Evolutionary conservation across 2,113 vertebrate genomes (phyloP).

Genomic region (Stictonetta naevosa): DNA sequence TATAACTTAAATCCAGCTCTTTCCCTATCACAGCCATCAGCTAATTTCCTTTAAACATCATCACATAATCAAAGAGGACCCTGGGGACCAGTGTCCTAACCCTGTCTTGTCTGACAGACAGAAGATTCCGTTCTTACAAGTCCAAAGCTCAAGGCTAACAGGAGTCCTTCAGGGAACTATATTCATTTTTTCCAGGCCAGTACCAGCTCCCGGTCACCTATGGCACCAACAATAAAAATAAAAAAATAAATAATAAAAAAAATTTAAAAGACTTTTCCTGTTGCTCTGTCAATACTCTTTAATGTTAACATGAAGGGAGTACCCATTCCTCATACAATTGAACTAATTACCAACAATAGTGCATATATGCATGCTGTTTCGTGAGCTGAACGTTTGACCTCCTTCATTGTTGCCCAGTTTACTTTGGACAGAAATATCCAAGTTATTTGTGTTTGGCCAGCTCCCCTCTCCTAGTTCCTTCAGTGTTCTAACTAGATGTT

Average conservation of each 20-base stretch:
- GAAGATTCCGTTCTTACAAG: conserved; percentile 35
- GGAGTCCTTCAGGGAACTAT: conserved; percentile 44
- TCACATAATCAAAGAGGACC: conserved; percentile 43
- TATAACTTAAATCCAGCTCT: not conserved
- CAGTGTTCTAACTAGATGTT: conserved; percentile 67
- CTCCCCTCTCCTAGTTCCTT: conserved; percentile 19
- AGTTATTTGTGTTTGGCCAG: conserved; percentile 65
- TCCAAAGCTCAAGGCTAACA: conserved; percentile 53
- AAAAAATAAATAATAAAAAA: not conserved
- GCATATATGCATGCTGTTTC: not conserved
- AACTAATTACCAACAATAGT: conserved; percentile 12
- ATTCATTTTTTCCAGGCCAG: conserved; percentile 25
- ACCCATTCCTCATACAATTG: conserved; percentile 1
- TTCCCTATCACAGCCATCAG: not conserved
- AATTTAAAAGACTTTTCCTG: conserved; percentile 40
- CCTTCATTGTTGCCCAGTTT: conserved; percentile 26
- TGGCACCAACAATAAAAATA: conserved; percentile 35
- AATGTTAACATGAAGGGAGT: conserved; percentile 40
- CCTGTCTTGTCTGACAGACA: conserved; percentile 4
- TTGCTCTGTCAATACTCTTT: conserved; percentile 39
- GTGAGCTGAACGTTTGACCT: conserved; percentile 73
- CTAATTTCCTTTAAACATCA: conserved; percentile 63
- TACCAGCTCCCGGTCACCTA: conserved; percentile 31
- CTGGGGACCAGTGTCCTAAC: conserved; percentile 30
- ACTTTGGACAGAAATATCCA: conserved; percentile 65